Percentiles rank a stretch among this genome's conserved stretches.
These are phyloP conservation scores for Coptodon rendalli DNA, from an alignment of 2,113 vertebrate species.

Conservation along the genomic window DNA sequence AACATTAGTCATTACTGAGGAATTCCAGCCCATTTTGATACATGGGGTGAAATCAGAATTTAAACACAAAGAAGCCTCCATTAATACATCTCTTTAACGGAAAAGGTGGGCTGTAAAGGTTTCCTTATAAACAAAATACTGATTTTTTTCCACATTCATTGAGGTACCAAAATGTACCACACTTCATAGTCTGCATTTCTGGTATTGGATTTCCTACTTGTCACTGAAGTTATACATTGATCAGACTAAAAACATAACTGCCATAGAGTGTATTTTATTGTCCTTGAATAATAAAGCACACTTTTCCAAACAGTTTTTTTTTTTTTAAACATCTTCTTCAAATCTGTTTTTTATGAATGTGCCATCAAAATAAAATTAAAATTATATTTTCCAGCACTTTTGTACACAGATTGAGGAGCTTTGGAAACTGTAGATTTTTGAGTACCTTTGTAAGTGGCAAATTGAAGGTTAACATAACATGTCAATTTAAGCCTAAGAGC, in stretches of 20 bases:
- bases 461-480: background rate
- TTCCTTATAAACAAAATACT: background rate
- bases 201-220: no score
- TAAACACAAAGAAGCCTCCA: background rate
- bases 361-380: background rate
- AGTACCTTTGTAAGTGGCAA: background rate
- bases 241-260: background rate
- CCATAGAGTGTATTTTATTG: background rate
- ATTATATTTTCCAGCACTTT: background rate
- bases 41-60: background rate
- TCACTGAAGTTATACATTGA: background rate
- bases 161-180: background rate
- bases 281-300: background rate
- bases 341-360: background rate
- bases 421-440: background rate
- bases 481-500: background rate
- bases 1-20: slow-evolving; percentile 18
- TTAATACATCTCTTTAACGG: background rate
- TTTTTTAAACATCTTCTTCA: background rate
- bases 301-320: background rate
- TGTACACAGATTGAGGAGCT: background rate
- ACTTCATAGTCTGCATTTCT: background rate
- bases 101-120: background rate
- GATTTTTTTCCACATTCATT: background rate
- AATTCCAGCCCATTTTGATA: background rate